Conservation (phyloP, 2,888 invertebrate species). For the Nomada fabriciana region DNA sequence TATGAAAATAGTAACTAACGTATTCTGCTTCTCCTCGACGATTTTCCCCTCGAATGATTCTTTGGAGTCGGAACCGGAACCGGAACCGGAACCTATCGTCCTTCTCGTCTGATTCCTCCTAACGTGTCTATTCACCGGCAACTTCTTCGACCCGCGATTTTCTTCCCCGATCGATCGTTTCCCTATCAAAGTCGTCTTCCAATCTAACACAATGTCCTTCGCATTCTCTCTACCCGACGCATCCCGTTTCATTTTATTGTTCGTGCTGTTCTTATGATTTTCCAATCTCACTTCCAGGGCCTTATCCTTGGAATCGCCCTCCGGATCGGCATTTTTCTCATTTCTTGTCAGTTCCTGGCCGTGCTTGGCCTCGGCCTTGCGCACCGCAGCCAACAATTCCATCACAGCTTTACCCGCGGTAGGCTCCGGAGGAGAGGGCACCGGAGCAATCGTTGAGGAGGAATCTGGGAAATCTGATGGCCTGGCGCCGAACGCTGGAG, state of each 20-base stretch:
- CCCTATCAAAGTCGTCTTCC: conserved; percentile 9
- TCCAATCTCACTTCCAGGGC: conserved; percentile 15
- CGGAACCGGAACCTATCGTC: background rate
- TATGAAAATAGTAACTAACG: conserved; percentile 24
- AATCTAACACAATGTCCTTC: background rate
- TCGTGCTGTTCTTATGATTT: conserved; percentile 42
- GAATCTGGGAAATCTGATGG: conserved; percentile 56
- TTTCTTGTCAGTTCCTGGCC: conserved; percentile 62
- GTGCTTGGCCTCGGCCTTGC: conserved; percentile 47
- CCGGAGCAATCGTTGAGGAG: conserved; percentile 44
- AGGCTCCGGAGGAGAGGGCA: conserved; percentile 43
- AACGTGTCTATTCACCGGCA: background rate
- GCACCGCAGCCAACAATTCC: conserved; percentile 66
- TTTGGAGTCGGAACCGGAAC: background rate
- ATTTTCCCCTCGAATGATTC: background rate
- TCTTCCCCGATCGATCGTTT: conserved; percentile 30
- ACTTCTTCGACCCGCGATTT: background rate
- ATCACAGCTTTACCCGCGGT: conserved; percentile 21
- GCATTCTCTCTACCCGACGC: background rate
- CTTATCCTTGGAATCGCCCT: conserved; percentile 24
- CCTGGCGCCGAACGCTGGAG: conserved; percentile 35
- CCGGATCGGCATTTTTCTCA: conserved; percentile 34
- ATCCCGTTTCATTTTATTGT: conserved; percentile 34
- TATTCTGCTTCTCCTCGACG: background rate
- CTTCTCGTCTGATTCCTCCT: conserved; percentile 11